phyloP scores from a whole-genome alignment of 2,888 invertebrate species.

The Scrobipalpa costella region DNA sequence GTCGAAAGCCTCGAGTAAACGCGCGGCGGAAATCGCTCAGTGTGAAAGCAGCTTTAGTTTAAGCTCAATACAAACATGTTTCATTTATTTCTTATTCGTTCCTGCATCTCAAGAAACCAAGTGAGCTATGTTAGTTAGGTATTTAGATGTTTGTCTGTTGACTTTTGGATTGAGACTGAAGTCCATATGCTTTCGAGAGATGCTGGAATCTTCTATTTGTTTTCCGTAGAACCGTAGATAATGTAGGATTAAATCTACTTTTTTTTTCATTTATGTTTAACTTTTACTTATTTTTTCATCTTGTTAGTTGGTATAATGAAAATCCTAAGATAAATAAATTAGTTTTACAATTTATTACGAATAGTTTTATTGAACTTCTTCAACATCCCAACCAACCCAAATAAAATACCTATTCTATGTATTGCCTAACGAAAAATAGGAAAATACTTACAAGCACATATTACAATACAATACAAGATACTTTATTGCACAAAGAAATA shows the following conservation, averaged over 20 bases:
- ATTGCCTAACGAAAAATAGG: too few species aligned
- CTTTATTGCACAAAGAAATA: too few species aligned
- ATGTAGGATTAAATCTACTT: neutral
- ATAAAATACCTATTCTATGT: neutral
- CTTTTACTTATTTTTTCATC: constrained; percentile 11
- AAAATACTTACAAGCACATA: too few species aligned
- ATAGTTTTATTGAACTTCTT: neutral
- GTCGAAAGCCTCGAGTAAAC: neutral
- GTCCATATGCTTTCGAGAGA: constrained; percentile 2
- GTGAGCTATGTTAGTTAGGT: constrained; percentile 17
- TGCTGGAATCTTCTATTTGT: constrained; percentile 8
- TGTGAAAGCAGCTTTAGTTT: constrained; percentile 16
- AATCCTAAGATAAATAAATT: constrained; percentile 24
- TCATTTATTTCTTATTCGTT: constrained; percentile 44
- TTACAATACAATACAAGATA: too few species aligned
- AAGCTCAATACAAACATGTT: constrained; percentile 41
- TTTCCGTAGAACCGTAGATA: constrained; percentile 1
- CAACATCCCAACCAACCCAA: neutral
- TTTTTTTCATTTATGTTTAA: constrained; percentile 14
- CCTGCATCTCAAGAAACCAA: neutral
- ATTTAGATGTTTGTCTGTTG: constrained; percentile 14
- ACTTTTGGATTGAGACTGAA: constrained; percentile 19
- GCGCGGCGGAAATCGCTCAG: neutral
- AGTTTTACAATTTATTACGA: constrained; percentile 15
- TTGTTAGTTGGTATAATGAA: constrained; percentile 22